These are phyloP conservation scores for Dinocampus coccinellae DNA, from an alignment of 2,888 invertebrate genomes.

Conservation along the genomic window DNA sequence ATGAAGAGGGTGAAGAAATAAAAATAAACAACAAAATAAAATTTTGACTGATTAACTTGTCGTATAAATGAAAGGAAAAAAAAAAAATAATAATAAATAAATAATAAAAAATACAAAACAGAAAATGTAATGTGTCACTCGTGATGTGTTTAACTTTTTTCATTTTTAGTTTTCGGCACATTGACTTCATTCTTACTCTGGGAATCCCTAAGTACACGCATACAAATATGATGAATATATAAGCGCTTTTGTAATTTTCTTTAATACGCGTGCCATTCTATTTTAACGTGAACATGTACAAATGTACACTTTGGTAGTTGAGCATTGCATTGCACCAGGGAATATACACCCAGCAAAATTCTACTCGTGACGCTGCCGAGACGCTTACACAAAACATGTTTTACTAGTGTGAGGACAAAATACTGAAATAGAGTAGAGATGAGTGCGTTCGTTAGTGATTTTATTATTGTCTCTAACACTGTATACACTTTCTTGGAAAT, in stretches of 20 bases:
- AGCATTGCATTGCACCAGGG: constrained; percentile 30
- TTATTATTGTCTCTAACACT: constrained; percentile 20
- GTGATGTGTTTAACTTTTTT: not conserved
- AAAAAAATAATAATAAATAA: not conserved
- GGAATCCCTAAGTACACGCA: constrained; percentile 21
- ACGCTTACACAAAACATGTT: not conserved
- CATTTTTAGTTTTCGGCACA: not conserved
- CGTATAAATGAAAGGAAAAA: not conserved
- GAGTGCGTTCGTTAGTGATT: constrained; percentile 10
- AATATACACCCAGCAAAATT: constrained; percentile 10
- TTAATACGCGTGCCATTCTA: constrained; percentile 60
- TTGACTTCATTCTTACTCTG: constrained; percentile 9
- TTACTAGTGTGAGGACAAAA: constrained; percentile 52
- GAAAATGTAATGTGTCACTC: too few relatives aligned
- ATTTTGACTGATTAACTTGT: not conserved
- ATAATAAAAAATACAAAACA: too few relatives aligned
- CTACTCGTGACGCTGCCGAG: constrained; percentile 1
- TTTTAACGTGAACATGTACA: constrained; percentile 58
- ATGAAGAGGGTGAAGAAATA: not conserved
- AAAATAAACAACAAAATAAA: not conserved
- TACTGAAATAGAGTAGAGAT: constrained; percentile 56
- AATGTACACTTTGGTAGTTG: constrained; percentile 51
- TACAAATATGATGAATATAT: not conserved
- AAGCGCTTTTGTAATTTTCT: constrained; percentile 52
- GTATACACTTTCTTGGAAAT: not conserved